Evolutionary conservation across 35 echinoderm and acorn worm genomes (phyloP), one percentile per base, ranked within the genome.

Genomic region (Nesometra sesokonis): DNA sequence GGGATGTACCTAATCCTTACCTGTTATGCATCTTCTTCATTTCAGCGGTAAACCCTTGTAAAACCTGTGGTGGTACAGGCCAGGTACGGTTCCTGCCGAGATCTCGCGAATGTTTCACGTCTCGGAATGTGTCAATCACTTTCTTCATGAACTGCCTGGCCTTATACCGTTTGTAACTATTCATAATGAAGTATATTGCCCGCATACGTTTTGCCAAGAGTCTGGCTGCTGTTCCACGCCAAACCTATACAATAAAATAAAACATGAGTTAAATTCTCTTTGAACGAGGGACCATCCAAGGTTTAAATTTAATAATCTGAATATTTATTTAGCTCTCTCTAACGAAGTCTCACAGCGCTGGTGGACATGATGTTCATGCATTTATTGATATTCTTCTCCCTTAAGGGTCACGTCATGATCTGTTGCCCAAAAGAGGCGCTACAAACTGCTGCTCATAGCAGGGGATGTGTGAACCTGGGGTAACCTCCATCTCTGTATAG

Each of bases 171-270:
- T 90, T 86, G 96, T 94, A 99, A 31, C 84, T 80, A 4, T 77
- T 76, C 92, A 99, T 99, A 79, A 99, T 90, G 57, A 84, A 43
- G 80, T 99, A 99, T 30, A 94, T 82, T 7, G 96, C 96, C 21
- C 85, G 67, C 90, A 92, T 99, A 46, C 89, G 90, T 77, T 92
- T 85, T 35, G 88, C 92, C 0, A 90, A 84, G 36, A 82, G 88
- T 23, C 96, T 88, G n/a, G 96, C 96, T 19, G 94, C 87, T 32
- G 96, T 92, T 5, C 96, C 96, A 29, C 96, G 82, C 96, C 96
- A 97, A 21, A 93, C 46, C 95, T 97, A 47, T 2, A 35, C 15
- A 91, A 86, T 9, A 57, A 78, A 90, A 40, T 52, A n/a, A n/a
- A n/a, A n/a, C n/a, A n/a, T n/a, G n/a, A n/a, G n/a, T n/a, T n/a